Percentiles rank a stretch among this genome's conserved stretches.
phyloP scores from a whole-genome alignment of 1,140 invertebrate genomes.

The Drosophila insularis region DNA sequence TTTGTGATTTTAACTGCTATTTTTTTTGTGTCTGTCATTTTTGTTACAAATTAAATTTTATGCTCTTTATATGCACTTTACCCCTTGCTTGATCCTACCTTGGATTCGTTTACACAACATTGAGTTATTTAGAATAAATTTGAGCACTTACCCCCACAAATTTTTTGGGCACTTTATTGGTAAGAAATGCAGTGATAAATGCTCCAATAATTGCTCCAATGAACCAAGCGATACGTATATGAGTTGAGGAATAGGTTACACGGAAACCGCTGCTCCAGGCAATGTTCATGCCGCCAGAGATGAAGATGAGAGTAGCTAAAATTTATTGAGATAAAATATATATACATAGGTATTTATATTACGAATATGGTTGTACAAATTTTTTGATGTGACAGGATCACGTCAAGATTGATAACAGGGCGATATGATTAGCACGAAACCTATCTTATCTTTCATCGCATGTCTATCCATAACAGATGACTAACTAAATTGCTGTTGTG shows the following conservation, averaged over 20 bases:
- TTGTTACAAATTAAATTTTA: too few relatives aligned
- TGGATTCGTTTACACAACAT: too few relatives aligned
- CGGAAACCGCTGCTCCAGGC: conserved; percentile 63
- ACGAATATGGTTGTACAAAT: too few relatives aligned
- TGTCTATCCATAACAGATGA: not conserved
- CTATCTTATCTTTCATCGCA: not conserved
- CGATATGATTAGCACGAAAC: conserved; percentile 38
- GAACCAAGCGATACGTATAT: conserved; percentile 58
- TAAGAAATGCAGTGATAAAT: conserved; percentile 27
- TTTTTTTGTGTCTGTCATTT: too few relatives aligned
- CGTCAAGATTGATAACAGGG: not conserved
- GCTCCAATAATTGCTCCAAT: conserved; percentile 64
- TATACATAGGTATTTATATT: not conserved
- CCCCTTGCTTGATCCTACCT: too few relatives aligned
- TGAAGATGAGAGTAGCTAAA: conserved; percentile 55
- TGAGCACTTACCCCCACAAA: conserved; percentile 41
- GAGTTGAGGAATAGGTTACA: not conserved
- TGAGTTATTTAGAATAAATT: too few relatives aligned
- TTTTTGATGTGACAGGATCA: not conserved
- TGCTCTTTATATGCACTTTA: too few relatives aligned
- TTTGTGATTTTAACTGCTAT: too few relatives aligned
- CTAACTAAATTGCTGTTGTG: not conserved
- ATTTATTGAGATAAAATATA: not conserved
- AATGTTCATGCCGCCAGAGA: conserved; percentile 68
- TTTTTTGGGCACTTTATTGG: conserved; percentile 60